These are phyloP conservation scores for Lithophane socia DNA, from an alignment of 2,888 invertebrate genomes.

Conservation along the genomic window DNA sequence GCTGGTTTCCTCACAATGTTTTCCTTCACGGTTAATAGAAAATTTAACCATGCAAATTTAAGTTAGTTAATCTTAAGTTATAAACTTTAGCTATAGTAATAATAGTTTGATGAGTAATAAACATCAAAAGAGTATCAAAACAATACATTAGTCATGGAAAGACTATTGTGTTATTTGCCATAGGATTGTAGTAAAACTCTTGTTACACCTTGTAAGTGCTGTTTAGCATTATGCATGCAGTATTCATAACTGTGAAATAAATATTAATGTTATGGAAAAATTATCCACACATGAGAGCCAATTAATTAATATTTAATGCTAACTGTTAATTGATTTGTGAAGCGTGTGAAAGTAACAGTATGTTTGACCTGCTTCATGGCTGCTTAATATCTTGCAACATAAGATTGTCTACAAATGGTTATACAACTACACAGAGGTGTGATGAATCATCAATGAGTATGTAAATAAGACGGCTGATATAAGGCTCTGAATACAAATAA, in stretches of 20 bases:
- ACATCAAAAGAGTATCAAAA: constrained; percentile 21
- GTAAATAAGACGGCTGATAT: constrained; percentile 60
- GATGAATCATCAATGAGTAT: constrained; percentile 69
- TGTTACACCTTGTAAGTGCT: constrained; percentile 16
- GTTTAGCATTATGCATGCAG: constrained; percentile 53
- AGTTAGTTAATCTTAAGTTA: not conserved
- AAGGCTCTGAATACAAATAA: constrained; percentile 65
- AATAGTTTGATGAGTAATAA: constrained; percentile 40
- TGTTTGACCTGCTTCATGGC: constrained; percentile 59
- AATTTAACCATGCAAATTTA: not conserved
- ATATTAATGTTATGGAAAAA: constrained; percentile 70
- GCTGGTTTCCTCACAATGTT: too few species aligned
- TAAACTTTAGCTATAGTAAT: not conserved
- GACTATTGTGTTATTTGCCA: constrained; percentile 14
- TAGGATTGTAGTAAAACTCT: constrained; percentile 13
- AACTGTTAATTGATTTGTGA: constrained; percentile 79
- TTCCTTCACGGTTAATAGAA: not conserved
- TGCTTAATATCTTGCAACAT: constrained; percentile 60
- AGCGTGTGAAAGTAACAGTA: constrained; percentile 79
- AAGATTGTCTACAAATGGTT: constrained; percentile 53
- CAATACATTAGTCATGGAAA: constrained; percentile 22
- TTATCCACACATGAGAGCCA: constrained; percentile 67
- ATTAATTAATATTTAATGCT: constrained; percentile 75
- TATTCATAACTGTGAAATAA: constrained; percentile 68
- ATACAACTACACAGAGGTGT: constrained; percentile 56